A percentile compares a stretch with the other conserved stretches of the same genome.
Evolutionary conservation across 2,888 invertebrate species (phyloP).

Genomic region (Podotricha telesiphe): DNA sequence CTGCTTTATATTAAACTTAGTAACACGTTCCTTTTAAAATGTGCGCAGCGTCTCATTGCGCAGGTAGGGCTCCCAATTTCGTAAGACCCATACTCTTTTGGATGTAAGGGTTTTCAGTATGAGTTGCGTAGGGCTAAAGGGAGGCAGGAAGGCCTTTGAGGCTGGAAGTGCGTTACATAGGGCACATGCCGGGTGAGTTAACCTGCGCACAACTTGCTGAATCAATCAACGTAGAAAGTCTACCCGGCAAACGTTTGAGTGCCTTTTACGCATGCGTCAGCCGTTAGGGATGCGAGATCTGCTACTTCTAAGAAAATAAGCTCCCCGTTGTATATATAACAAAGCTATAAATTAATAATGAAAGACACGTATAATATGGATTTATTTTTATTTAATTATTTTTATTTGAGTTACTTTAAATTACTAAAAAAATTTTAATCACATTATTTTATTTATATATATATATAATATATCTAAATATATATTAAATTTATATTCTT

Average conservation of each 20-base stretch:
- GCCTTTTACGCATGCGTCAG: slow-evolving; percentile 67
- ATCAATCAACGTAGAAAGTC: slow-evolving; percentile 78
- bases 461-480: too few relatives aligned
- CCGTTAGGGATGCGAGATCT: slow-evolving; percentile 60
- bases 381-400: too few relatives aligned
- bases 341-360: too few relatives aligned
- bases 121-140: slow-evolving; percentile 39
- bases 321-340: too few relatives aligned
- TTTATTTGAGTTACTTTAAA: too few relatives aligned
- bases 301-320: slow-evolving; percentile 15
- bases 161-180: slow-evolving; percentile 62
- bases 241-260: slow-evolving; percentile 66
- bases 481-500: too few relatives aligned
- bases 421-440: too few relatives aligned
- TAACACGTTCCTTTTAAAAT: slow-evolving; percentile 54
- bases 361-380: too few relatives aligned
- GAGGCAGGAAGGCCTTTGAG: slow-evolving; percentile 52
- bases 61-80: slow-evolving; percentile 51
- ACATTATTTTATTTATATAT: too few relatives aligned
- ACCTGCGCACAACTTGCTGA: slow-evolving; percentile 80
- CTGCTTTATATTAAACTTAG: slow-evolving; percentile 25
- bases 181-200: slow-evolving; percentile 64
- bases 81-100: slow-evolving; percentile 51
- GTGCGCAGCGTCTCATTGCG: slow-evolving; percentile 53
- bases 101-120: slow-evolving; percentile 41